Base-by-base conservation (phyloP, 2,797 vertebrate species). In the Hozukius guyotensis region DNA sequence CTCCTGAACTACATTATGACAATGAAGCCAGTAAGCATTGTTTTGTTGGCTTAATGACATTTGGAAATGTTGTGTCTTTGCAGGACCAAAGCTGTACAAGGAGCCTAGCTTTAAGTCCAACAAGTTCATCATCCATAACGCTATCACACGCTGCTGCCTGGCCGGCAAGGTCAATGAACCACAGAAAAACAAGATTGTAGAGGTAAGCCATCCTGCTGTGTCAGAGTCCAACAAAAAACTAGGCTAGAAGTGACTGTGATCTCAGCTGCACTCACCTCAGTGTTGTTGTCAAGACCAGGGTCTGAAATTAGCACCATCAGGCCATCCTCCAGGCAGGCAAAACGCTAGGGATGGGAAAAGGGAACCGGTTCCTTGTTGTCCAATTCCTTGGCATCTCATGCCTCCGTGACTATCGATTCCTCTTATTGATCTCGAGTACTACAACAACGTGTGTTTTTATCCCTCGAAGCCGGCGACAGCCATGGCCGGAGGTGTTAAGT, bases 71-170 rank as follows among this genome's bases (percentile, higher is more conserved):
- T 75, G 0, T 83, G n/a, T 87, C 6, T 89, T 53, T 72, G 8
- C 83, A 98, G 97, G 98, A 59, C 97, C 98, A 13, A 97, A 97
- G 87, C 94, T 99, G 22, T 99, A 98, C 90, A 99, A 98, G 92
- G 98, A 99, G 90, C 98, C 97, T 38, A 98, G 97, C 80, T 98
- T 98, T 88, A 98, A 98, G 94, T 99, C 98, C 81, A 99, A 99
- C 94, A 98, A 98, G 92, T 98, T 97, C 91, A 98, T 98, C 78
- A 98, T 99, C 91, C 96, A 98, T 88, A 99, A 99, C 14, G 98
- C 97, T 59, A 96, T 99, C 81, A 96, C 97, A 2, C 97, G 97
- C 91, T 99, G 97, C 95, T 99, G 98, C 92, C 94, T 99, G 87
- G 98, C 98, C 0, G 98, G 97, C 59, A 98, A 97, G 90, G 98